These are phyloP conservation scores for Leucoraja erinaceus DNA, from an alignment of 2,113 vertebrate species.

Conservation along the genomic window DNA sequence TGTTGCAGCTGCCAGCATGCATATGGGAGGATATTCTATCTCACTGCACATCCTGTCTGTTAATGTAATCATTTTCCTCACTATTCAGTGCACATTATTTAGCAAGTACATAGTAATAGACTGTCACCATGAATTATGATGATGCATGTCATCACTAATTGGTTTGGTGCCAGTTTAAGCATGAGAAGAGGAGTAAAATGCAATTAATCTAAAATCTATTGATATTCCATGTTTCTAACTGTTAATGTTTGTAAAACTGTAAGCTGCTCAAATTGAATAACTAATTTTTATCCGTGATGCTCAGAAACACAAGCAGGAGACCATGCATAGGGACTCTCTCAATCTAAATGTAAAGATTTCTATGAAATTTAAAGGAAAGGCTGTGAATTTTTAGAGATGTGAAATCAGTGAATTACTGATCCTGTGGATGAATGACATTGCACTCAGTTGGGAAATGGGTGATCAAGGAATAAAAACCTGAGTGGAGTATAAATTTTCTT, in stretches of 20 bases:
- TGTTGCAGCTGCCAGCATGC: background rate
- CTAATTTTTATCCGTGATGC: background rate
- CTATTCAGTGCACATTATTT: background rate
- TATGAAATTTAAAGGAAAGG: background rate
- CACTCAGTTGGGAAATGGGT: background rate
- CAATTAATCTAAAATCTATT: slow-evolving; percentile 1
- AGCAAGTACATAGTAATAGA: slow-evolving; percentile 10
- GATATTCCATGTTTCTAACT: slow-evolving; percentile 3
- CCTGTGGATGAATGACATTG: background rate
- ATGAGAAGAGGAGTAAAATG: background rate
- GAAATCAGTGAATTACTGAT: background rate
- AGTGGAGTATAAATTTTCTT: background rate
- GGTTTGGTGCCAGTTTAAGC: background rate
- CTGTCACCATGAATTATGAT: slow-evolving; percentile 7
- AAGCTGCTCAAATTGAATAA: background rate
- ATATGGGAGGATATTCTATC: background rate
- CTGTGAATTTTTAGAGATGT: slow-evolving; percentile 8
- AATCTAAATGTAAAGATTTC: background rate
- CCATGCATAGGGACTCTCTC: background rate
- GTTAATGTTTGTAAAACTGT: slow-evolving; percentile 4
- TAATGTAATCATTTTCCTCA: background rate
- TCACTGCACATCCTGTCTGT: background rate
- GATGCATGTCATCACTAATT: slow-evolving; percentile 15
- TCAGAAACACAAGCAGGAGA: background rate
- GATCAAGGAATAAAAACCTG: slow-evolving; percentile 7